Base-by-base conservation (phyloP, 2,113 vertebrate species). In the Triplophysa siluroides region DNA sequence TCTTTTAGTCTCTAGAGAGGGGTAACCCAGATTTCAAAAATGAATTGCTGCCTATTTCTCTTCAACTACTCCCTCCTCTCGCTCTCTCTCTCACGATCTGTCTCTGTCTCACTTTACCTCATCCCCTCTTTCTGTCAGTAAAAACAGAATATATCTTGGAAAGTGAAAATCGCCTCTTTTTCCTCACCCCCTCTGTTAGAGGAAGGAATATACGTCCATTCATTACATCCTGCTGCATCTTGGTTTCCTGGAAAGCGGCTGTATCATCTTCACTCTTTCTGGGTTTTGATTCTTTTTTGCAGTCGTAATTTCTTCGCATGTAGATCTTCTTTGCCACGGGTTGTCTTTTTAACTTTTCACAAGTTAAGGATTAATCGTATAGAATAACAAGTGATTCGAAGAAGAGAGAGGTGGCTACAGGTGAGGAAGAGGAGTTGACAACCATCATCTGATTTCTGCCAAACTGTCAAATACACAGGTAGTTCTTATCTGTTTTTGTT, bases 1-100 rank as follows among this genome's bases (percentile, higher is more conserved):
- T 90, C 85, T 85, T 85, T 90, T 85, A 82, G 78, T 90, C 93
- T 92, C 92, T 80, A 86, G 92, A 92, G 92, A 92, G 89, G 90
- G 88, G 86, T 93, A 94, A 94, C 93, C 93, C 91, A 94, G 93
- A 91, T 94, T 93, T 93, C 81, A 87, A 93, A 85, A 92, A 92
- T 91, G 92, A 93, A 90, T 89, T 83, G 87, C 88, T 81, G 86
- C 91, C 89, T 90, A 86, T 88, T 87, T 88, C 91, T 82, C 85
- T 89, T 91, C 78, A 83, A 90, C 88, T 52, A 78, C 62, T 78
- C 84, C 74, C 74, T 67, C 56, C 43, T 83, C 80, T 84, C 81
- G 82, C 71, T 64, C 69, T 81, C 80, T 84, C 71, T 73, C 85
- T 84, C 86, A 83, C 79, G 81, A 79, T 86, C 76, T 84, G 74